phyloP scores from a whole-genome alignment of 2,113 vertebrate species.

The Heterotis niloticus region DNA sequence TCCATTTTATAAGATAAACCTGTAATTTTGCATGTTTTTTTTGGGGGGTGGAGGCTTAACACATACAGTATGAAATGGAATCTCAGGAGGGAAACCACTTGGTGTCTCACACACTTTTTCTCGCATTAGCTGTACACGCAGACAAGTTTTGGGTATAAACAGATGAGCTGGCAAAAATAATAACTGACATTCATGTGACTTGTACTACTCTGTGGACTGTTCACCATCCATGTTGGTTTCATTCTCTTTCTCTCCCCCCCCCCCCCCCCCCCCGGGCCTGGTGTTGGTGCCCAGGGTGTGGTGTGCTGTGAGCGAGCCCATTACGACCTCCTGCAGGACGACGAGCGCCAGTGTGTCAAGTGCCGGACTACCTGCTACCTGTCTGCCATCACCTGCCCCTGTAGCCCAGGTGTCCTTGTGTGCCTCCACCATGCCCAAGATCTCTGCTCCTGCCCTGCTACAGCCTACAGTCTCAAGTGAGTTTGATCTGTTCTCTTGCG shows the following conservation, averaged over 20 bases:
- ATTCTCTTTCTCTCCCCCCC: too few relatives aligned
- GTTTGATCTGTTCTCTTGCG: conserved; percentile 33
- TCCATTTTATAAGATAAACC: too few relatives aligned
- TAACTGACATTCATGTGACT: neutral
- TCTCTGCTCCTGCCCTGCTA: conserved; percentile 77
- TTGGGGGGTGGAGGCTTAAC: too few relatives aligned
- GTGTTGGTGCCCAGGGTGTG: conserved; percentile 69
- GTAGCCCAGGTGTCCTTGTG: conserved; percentile 75
- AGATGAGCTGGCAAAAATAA: too few relatives aligned
- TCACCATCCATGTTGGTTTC: too few relatives aligned
- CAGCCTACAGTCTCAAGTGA: conserved; percentile 81
- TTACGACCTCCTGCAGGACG: conserved; percentile 85
- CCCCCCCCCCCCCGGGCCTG: conserved; percentile 20
- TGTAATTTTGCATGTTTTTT: too few relatives aligned
- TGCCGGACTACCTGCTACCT: conserved; percentile 97
- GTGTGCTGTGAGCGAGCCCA: conserved; percentile 72
- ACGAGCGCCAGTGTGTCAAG: conserved; percentile 85
- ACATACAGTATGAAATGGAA: too few relatives aligned
- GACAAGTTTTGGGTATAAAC: too few relatives aligned
- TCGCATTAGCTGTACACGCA: too few relatives aligned
- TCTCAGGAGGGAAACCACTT: too few relatives aligned
- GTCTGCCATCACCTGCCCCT: conserved; percentile 86
- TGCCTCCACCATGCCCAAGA: conserved; percentile 82
- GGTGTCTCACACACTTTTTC: too few relatives aligned
- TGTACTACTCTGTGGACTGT: too few relatives aligned